phyloP scores from a whole-genome alignment of 2,888 invertebrate species.

The Zootermopsis nevadensis region DNA sequence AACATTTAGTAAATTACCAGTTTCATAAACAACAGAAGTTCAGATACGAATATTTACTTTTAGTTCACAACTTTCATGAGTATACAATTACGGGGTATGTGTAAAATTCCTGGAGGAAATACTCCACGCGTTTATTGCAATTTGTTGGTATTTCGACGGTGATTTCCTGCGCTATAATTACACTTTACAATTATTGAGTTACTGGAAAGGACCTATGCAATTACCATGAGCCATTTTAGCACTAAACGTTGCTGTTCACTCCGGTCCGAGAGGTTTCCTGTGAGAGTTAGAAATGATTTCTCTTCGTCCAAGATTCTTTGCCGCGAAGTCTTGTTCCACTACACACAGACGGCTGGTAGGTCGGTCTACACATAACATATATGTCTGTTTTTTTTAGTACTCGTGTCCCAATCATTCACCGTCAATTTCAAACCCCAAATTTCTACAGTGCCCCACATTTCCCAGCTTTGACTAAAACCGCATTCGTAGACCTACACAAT shows the following conservation, averaged over 20 bases:
- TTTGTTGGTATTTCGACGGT: too few species aligned
- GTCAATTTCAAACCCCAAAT: constrained; percentile 8
- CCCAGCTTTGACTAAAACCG: neutral
- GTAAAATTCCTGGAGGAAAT: too few species aligned
- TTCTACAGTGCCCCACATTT: neutral
- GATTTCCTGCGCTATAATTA: too few species aligned
- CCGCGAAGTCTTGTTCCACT: constrained; percentile 21
- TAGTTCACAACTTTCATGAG: too few species aligned
- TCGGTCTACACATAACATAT: constrained; percentile 23
- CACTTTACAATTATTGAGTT: neutral
- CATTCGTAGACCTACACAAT: neutral
- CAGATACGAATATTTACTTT: too few species aligned
- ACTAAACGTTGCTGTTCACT: neutral
- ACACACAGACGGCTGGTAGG: neutral
- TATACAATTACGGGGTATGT: too few species aligned
- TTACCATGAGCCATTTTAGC: neutral
- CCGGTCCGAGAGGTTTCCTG: neutral
- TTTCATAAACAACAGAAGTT: too few species aligned
- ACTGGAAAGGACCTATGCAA: neutral
- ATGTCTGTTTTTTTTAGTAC: constrained; percentile 12
- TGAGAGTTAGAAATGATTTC: constrained; percentile 9
- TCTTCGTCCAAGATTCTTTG: constrained; percentile 5
- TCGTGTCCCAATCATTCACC: constrained; percentile 38
- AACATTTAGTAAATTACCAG: too few species aligned
- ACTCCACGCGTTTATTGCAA: too few species aligned